Evolutionary conservation across 2,888 invertebrate species (phyloP).

Genomic region (Mechanitis mazaeus): DNA sequence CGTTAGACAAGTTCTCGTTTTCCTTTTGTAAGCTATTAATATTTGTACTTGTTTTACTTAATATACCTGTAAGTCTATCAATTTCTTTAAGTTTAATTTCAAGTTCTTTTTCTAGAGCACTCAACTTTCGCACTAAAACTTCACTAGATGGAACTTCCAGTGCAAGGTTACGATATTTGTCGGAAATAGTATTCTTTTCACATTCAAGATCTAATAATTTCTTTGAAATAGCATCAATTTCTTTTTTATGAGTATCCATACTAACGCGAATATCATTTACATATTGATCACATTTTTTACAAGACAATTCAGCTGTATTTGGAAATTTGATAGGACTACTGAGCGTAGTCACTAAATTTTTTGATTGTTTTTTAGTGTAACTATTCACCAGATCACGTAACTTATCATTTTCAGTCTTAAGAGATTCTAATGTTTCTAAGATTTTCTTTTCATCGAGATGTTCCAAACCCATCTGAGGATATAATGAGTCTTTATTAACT

Average conservation of each 20-base stretch:
- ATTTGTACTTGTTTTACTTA: conserved; percentile 41
- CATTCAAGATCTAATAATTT: conserved; percentile 38
- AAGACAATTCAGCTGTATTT: conserved; percentile 19
- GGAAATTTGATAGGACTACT: conserved; percentile 40
- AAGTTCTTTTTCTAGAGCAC: conserved; percentile 47
- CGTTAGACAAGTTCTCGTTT: conserved; percentile 73
- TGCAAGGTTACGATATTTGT: conserved; percentile 48
- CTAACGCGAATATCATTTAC: conserved; percentile 27
- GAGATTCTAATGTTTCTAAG: conserved; percentile 36
- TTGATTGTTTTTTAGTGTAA: conserved; percentile 26
- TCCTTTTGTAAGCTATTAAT: conserved; percentile 65
- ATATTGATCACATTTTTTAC: conserved; percentile 34
- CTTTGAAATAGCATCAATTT: conserved; percentile 38
- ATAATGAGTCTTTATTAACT: conserved; percentile 33
- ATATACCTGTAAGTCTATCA: conserved; percentile 36
- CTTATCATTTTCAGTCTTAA: conserved; percentile 48
- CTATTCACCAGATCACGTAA: conserved; percentile 41
- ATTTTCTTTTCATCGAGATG: conserved; percentile 37
- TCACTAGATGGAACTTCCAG: conserved; percentile 50
- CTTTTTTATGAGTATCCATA: conserved; percentile 31
- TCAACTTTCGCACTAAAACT: conserved; percentile 45
- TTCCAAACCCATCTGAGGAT: conserved; percentile 37
- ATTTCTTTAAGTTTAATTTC: conserved; percentile 42
- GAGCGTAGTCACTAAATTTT: conserved; percentile 29
- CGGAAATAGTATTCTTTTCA: conserved; percentile 45